phyloP scores from a whole-genome alignment of 2,888 invertebrate genomes.

The Gari tellinella region DNA sequence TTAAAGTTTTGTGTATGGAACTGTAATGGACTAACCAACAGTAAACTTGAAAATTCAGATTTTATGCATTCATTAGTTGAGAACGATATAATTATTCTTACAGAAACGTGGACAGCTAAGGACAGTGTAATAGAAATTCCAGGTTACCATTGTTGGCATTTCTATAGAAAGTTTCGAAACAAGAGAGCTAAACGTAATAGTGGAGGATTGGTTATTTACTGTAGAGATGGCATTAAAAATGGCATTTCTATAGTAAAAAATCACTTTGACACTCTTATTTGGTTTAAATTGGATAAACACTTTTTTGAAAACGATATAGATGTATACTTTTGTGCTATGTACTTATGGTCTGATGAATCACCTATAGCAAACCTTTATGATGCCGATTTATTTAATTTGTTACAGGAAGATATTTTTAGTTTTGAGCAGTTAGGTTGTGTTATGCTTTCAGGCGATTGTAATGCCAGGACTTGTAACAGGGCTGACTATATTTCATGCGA shows the following conservation, averaged over 20 bases:
- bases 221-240: no score
- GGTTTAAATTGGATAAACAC: no score
- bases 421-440: neutral
- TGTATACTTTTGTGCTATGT: neutral
- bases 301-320: no score
- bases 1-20: neutral
- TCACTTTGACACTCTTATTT: no score
- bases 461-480: neutral
- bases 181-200: no score
- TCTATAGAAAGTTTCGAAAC: no score
- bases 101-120: neutral
- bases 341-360: slow-evolving; percentile 5
- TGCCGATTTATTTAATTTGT: neutral
- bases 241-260: no score
- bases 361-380: neutral
- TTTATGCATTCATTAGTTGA: neutral
- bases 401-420: neutral
- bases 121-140: no score
- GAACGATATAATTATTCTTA: slow-evolving; percentile 2
- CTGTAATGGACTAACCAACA: neutral
- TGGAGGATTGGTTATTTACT: no score
- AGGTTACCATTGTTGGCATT: no score
- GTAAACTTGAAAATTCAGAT: neutral
- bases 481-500: neutral
- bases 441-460: slow-evolving; percentile 1